Base-by-base conservation (phyloP, 2,113 vertebrate genomes). In the Ictalurus furcatus region DNA sequence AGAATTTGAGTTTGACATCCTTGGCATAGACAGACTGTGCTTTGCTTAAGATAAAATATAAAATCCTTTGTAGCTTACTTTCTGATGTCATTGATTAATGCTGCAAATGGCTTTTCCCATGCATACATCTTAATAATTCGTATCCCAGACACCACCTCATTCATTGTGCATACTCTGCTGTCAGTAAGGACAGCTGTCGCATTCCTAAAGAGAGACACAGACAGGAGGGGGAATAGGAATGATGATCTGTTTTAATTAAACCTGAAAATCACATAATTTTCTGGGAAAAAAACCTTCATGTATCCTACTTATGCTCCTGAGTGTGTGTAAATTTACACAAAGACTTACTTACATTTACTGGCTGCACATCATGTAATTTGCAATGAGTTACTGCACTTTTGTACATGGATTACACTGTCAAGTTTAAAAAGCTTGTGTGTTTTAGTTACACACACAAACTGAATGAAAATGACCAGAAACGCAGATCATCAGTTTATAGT, bases 121-220 rank as follows among this genome's bases (percentile, higher is more conserved):
- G 97, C 97, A 19, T 99, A 99, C 98, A 99, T 99, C 94, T 99
- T 99, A 89, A 99, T 99, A 91, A 99, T 99, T 91, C 97, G 95
- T 63, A 99, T 99, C 14, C 98, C 98, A 0, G 97, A 97, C 92
- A 99, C 97, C 23, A 99, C 98, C 90, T 99, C 98, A 87, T 98
- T 99, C 98, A 99, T 99, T 21, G 95, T 98, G 82, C 98, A 96
- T 92, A 99, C 99, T 82, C 98, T 95, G 91, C 54, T 90, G 86
- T 99, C 98, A 0, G 97, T 98, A 59, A 97, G 95, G 1, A 89
- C n/a, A 0, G 98, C 97, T 0, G 97, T 98, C 90, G 96, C 96
- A 91, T 95, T 96, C 95, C 98, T 99, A 92, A 52, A 91, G n/a
- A 86, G 12, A 91, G 21, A 87, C 7, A 48, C 6, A 74, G 21